Evolutionary conservation across 1,140 invertebrate species (phyloP).

Genomic region (Scylla paramamosain): DNA sequence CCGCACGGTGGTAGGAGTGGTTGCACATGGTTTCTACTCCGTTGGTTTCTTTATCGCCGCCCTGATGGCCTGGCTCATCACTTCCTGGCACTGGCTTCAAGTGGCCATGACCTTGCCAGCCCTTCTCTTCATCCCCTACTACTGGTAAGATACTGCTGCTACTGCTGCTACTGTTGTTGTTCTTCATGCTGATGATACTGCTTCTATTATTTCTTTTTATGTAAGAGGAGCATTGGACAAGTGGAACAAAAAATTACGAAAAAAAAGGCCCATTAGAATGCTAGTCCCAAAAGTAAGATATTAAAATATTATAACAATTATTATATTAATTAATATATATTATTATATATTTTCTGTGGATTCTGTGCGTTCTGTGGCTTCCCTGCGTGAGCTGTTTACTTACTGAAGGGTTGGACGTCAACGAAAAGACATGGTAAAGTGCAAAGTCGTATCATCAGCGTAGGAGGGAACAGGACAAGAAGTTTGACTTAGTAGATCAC

Average conservation of each 20-base stretch:
- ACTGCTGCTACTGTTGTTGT: not conserved
- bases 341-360: too few relatives aligned
- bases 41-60: conserved; percentile 87
- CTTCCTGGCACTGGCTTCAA: conserved; percentile 88
- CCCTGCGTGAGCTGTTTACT: too few relatives aligned
- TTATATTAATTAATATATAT: too few relatives aligned
- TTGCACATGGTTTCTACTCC: conserved; percentile 89
- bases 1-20: conserved; percentile 88
- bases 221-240: not conserved
- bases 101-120: conserved; percentile 87
- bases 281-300: too few relatives aligned
- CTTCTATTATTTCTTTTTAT: not conserved
- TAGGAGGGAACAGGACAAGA: too few relatives aligned
- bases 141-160: conserved; percentile 84
- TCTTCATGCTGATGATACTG: not conserved
- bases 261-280: too few relatives aligned
- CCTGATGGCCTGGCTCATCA: conserved; percentile 86
- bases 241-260: not conserved
- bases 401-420: too few relatives aligned
- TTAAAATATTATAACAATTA: too few relatives aligned
- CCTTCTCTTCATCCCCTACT: conserved; percentile 87
- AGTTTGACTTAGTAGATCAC: too few relatives aligned
- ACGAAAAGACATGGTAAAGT: too few relatives aligned
- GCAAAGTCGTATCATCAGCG: too few relatives aligned
- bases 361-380: too few relatives aligned